A percentile compares a stretch with the other conserved stretches of the same genome.
Evolutionary conservation across 2,888 invertebrate genomes (phyloP).

Genomic region (Bembecia ichneumoniformis): DNA sequence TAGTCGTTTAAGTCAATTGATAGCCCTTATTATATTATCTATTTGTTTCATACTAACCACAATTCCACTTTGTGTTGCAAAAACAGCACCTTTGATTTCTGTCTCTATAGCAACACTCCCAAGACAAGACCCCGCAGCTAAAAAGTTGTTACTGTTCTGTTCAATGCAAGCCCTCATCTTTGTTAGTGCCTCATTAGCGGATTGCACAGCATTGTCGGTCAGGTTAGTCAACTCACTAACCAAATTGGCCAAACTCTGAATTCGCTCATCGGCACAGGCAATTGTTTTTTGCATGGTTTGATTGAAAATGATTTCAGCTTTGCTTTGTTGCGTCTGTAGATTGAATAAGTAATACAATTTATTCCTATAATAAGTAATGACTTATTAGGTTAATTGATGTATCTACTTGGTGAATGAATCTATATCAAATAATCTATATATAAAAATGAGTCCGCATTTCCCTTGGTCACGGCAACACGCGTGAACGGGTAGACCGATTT

Average conservation of each 20-base stretch:
- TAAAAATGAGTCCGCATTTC: no score
- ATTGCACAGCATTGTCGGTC: slow-evolving; percentile 27
- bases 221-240: slow-evolving; percentile 24
- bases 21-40: no score
- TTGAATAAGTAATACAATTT: no score
- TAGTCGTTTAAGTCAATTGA: no score
- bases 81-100: slow-evolving; percentile 36
- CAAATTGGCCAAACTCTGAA: slow-evolving; percentile 29
- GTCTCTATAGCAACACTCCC: slow-evolving; percentile 35
- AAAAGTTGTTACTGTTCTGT: slow-evolving; percentile 22
- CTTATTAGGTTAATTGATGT: neutral
- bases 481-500: no score
- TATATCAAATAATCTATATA: no score
- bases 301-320: slow-evolving; percentile 34
- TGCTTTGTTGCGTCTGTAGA: slow-evolving; percentile 31
- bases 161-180: slow-evolving; percentile 42
- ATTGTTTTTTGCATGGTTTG: slow-evolving; percentile 28
- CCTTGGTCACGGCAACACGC: no score
- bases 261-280: slow-evolving; percentile 36
- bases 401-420: no score
- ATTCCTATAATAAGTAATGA: no score
- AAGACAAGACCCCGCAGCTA: slow-evolving; percentile 39
- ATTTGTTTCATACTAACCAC: slow-evolving; percentile 26
- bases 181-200: slow-evolving; percentile 26
- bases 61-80: slow-evolving; percentile 34